Conservation (phyloP, 2,797 vertebrate species). For the Phaenicophaeus curvirostris region DNA sequence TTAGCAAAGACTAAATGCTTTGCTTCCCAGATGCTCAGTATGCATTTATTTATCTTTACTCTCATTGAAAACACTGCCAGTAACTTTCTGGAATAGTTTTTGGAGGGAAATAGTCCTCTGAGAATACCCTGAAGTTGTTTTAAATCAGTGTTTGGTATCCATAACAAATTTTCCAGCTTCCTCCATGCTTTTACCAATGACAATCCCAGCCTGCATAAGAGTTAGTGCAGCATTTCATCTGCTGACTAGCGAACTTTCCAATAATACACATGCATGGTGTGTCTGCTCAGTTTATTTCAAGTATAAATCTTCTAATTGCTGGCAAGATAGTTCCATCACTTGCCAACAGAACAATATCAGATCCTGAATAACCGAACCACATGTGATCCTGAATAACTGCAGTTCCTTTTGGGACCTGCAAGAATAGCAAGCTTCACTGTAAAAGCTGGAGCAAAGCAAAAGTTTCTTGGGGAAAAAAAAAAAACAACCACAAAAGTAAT, state of each 20-base stretch:
- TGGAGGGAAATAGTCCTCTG: not conserved
- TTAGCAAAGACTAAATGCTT: not conserved
- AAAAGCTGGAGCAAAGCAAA: not conserved
- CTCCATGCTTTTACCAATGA: not conserved
- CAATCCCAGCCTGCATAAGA: not conserved
- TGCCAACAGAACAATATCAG: constrained; percentile 16
- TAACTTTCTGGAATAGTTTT: not conserved
- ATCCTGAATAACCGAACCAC: not conserved
- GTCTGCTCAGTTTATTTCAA: not conserved
- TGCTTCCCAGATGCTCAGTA: not conserved
- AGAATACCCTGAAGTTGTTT: not conserved
- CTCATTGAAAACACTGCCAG: not conserved
- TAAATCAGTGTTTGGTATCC: not conserved
- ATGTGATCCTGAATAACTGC: not conserved
- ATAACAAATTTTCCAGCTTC: not conserved
- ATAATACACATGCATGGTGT: not conserved
- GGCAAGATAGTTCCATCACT: not conserved
- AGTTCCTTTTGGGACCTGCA: not conserved
- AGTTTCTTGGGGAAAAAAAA: not conserved
- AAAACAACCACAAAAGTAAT: not conserved
- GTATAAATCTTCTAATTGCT: not conserved
- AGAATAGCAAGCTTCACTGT: not conserved
- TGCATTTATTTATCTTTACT: not conserved
- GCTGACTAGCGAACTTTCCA: not conserved
- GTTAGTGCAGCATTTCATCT: not conserved